Evolutionary conservation across 2,888 invertebrate species (phyloP).

Genomic region (Pristionchus entomophagus): DNA sequence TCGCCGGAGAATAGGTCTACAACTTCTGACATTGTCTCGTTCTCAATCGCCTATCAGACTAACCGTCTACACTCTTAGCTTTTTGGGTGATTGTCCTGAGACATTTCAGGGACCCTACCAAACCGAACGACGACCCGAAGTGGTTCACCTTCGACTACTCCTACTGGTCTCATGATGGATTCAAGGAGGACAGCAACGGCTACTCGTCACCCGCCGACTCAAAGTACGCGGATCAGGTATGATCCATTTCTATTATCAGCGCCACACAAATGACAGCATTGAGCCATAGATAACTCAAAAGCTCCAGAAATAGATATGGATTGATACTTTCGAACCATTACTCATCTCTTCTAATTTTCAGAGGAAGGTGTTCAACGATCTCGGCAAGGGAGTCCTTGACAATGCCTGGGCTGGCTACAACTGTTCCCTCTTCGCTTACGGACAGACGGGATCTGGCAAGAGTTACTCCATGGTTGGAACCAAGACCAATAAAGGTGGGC

Average conservation of each 20-base stretch:
- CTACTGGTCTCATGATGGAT: slow-evolving; percentile 81
- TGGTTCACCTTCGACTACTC: slow-evolving; percentile 80
- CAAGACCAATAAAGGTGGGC: slow-evolving; percentile 78
- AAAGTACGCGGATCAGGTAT: slow-evolving; percentile 80
- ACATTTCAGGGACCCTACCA: slow-evolving; percentile 78
- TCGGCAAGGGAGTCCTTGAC: slow-evolving; percentile 79
- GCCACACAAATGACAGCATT: no score
- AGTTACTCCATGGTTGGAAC: slow-evolving; percentile 81
- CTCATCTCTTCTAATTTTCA: slow-evolving; percentile 62
- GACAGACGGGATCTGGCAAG: slow-evolving; percentile 81
- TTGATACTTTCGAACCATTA: no score
- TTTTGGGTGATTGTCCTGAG: no score
- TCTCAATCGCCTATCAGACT: no score
- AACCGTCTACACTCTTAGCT: no score
- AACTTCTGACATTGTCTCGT: no score
- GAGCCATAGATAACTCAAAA: no score
- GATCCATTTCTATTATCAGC: background rate
- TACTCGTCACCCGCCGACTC: slow-evolving; percentile 76
- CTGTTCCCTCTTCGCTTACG: slow-evolving; percentile 81
- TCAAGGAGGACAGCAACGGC: slow-evolving; percentile 77
- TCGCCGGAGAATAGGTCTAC: no score
- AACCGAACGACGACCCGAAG: slow-evolving; percentile 76
- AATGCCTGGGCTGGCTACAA: slow-evolving; percentile 81
- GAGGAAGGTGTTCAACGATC: slow-evolving; percentile 79
- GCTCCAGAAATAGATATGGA: no score